Evolutionary conservation across 2,888 invertebrate species (phyloP).

Genomic region (Andrena marginata): DNA sequence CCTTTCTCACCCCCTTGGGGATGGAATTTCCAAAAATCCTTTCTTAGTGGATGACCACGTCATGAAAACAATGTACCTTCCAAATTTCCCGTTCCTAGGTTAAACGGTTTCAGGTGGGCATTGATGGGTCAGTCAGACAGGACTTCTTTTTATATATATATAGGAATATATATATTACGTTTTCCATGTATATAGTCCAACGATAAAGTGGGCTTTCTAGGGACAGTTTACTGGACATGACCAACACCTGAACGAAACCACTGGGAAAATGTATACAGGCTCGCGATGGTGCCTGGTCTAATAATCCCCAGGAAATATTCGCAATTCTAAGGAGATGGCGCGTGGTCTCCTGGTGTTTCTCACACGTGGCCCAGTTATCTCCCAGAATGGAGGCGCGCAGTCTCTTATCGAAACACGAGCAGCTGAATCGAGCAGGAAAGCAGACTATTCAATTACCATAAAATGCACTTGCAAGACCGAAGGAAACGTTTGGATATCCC

Average conservation of each 20-base stretch:
- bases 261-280: slow-evolving; percentile 7
- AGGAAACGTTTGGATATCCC: background rate
- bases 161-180: too few relatives aligned
- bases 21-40: too few relatives aligned
- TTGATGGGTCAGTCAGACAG: too few relatives aligned
- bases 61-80: too few relatives aligned
- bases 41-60: too few relatives aligned
- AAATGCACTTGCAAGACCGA: background rate
- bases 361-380: slow-evolving; percentile 74
- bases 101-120: too few relatives aligned
- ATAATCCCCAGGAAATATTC: slow-evolving; percentile 65
- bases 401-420: slow-evolving; percentile 46
- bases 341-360: slow-evolving; percentile 38
- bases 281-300: slow-evolving; percentile 15
- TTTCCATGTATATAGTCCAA: too few relatives aligned
- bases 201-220: background rate
- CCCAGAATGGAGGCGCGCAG: slow-evolving; percentile 66
- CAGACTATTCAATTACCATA: slow-evolving; percentile 39
- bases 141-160: too few relatives aligned
- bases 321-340: slow-evolving; percentile 47
- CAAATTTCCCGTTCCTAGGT: too few relatives aligned
- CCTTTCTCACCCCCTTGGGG: too few relatives aligned
- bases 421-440: slow-evolving; percentile 48
- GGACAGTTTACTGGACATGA: slow-evolving; percentile 2
- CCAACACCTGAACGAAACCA: background rate